Percentiles rank a stretch among this genome's conserved stretches.
These are phyloP conservation scores for Drosophila trapezifrons DNA, from an alignment of 1,140 invertebrate species.

Conservation along the genomic window DNA sequence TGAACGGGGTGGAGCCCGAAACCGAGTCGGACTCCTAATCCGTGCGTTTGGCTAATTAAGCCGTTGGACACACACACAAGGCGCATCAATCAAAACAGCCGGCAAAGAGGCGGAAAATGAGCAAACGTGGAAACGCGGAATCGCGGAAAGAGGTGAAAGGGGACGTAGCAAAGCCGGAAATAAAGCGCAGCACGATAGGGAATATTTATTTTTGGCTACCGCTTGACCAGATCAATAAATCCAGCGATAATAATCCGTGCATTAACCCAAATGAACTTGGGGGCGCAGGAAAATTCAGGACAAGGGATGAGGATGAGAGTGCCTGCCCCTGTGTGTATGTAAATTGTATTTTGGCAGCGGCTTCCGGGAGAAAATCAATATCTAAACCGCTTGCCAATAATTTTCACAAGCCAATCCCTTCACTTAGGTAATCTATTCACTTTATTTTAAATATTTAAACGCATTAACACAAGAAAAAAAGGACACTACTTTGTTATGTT, in stretches of 20 bases:
- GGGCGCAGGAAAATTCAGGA: background rate
- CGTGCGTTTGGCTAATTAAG: conserved; percentile 72
- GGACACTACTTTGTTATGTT: background rate
- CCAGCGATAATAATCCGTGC: conserved; percentile 62
- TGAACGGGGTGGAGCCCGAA: conserved; percentile 30
- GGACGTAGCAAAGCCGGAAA: conserved; percentile 45
- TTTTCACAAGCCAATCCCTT: background rate
- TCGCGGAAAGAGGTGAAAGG: background rate
- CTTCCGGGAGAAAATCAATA: conserved; percentile 66
- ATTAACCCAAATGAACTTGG: conserved; percentile 66
- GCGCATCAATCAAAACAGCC: conserved; percentile 49
- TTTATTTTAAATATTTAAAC: background rate
- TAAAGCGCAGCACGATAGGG: conserved; percentile 42
- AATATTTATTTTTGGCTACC: conserved; percentile 58
- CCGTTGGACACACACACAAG: conserved; percentile 41
- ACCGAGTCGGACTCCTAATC: conserved; percentile 26
- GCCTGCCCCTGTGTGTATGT: conserved; percentile 25
- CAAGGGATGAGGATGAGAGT: conserved; percentile 1
- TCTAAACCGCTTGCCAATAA: conserved; percentile 12
- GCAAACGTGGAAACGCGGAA: conserved; percentile 1
- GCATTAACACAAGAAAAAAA: background rate
- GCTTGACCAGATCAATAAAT: conserved; percentile 63
- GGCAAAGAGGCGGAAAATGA: conserved; percentile 20
- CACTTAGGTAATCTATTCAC: background rate
- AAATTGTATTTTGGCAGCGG: conserved; percentile 61